Base-by-base conservation (phyloP, 2,113 vertebrate genomes). In the Serinus canaria region DNA sequence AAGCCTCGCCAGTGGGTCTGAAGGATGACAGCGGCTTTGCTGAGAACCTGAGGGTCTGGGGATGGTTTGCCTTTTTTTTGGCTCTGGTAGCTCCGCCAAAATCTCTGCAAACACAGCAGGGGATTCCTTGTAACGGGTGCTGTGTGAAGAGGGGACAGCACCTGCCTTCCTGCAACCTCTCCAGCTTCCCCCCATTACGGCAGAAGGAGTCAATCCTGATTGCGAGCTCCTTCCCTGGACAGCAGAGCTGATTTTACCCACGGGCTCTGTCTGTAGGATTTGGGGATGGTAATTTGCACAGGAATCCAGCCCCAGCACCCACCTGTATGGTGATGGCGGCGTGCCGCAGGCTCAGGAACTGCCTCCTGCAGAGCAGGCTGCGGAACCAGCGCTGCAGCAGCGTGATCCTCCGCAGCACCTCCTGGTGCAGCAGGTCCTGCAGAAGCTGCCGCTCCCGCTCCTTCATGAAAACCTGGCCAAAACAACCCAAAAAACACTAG, bases 1-100 rank as follows among this genome's bases (percentile, higher is more conserved):
- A 98, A 98, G 39, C 99, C 98, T 72, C 99, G 98, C 99, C 99
- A 99, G 92, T 97, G 97, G 3, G 97, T 95, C 94, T 99, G 99
- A 33, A 99, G 97, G 52, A 98, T 64, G 37, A 98, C 3, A 1
- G 98, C 99, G 1, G 99, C 99, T 91, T 53, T 96, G 83, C 96
- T 43, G 59, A 97, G 94, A 87, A 96, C 67, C 9, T 75, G 16
- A 24, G 91, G 64, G 68, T 98, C 97, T 3, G 91, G 94, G 50
- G 96, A 59, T 13, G 84, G 95, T 53, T 93, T 37, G 5, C 95
- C 95, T 66, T 77, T 96, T 35, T 97, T 98, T 58, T 84, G 97
- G 66, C 93, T 89, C 89, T 83, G 97, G 83, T 98, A 98, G 75
- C 85, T 95, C 46, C 98, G 98, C 99, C 99, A 99, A 97, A 96